A percentile compares a stretch with the other conserved stretches of the same genome.
Conservation (phyloP, 1,140 invertebrate species). For the Daktulosphaira vitifoliae region DNA sequence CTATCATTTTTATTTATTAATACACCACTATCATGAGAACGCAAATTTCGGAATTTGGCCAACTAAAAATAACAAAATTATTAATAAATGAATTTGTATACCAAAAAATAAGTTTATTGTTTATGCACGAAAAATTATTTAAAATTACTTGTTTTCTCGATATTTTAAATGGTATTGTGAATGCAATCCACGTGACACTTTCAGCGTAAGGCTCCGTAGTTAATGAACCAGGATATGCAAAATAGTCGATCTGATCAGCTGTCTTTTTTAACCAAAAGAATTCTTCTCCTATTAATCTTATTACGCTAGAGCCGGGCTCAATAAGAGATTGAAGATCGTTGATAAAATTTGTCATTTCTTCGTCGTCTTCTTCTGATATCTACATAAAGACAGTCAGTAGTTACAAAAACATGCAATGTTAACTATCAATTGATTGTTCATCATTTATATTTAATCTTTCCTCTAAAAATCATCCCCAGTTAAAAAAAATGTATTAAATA, state of each 20-base stretch:
- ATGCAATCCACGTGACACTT: slow-evolving; percentile 5
- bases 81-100: not conserved
- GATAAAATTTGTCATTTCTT: not conserved
- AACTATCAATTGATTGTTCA: too few relatives aligned
- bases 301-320: not conserved
- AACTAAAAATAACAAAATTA: not conserved
- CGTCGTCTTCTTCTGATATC: not conserved
- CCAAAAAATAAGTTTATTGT: not conserved
- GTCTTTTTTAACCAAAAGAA: not conserved
- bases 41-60: not conserved
- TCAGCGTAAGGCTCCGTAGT: not conserved
- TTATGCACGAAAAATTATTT: too few relatives aligned
- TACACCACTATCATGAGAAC: not conserved
- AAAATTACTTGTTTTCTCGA: slow-evolving; percentile 1
- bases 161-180: not conserved
- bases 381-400: too few relatives aligned
- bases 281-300: not conserved
- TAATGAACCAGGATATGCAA: slow-evolving; percentile 5
- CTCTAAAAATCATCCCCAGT: too few relatives aligned
- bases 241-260: not conserved
- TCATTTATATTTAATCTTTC: too few relatives aligned
- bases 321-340: not conserved
- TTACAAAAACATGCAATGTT: too few relatives aligned
- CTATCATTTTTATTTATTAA: not conserved
- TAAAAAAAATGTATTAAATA: too few relatives aligned